Base-by-base conservation (phyloP, 2,888 invertebrate genomes). In the Synergus japonicus region DNA sequence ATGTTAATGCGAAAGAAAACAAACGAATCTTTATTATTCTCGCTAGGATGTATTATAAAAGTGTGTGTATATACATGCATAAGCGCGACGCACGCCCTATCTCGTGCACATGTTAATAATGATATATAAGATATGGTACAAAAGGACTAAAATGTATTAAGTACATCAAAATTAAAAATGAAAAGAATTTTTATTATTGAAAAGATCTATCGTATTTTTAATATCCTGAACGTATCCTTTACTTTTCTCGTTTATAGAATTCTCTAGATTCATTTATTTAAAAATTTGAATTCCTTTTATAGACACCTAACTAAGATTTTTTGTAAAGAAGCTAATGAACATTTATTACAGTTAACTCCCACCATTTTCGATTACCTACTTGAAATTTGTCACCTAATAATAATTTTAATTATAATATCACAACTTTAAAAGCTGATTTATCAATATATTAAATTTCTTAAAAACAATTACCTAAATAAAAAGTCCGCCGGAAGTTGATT, bases 181-280 rank as follows among this genome's bases (percentile, higher is more conserved):
- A 90, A 90, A 91, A 90, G 91, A 91, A 91, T 91, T 91, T 91
- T 91, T 91, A 91, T 89, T 90, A 90, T 89, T 54, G 12, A 73
- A 73, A 73, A 41, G 10, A 41, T 41, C n/a, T 10, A 54, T 37
- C n/a, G n/a, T 10, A 7, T 73, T 73, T 54, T 54, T 54, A 41
- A 37, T 46, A 37, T 49, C 37, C 49, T 1, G 18, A 18, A 63
- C 5, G 22, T 13, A 63, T 63, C 12, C 29, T 22, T 22, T 12
- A 29, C 18, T 60, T 22, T 22, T 60, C 60, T 60, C 13, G 22
- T 13, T 22, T 60, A 12, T 60, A 22, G 12, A 22, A 60, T 60
- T 60, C 37, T 37, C 8, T 44, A 44, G 3, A 54, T 54, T n/a
- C 54, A 43, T 1, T 43, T 43, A 9, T 43, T 43, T 9, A 8